These are phyloP conservation scores for Ispidina picta DNA, from an alignment of 2,797 vertebrate genomes.

Conservation along the genomic window DNA sequence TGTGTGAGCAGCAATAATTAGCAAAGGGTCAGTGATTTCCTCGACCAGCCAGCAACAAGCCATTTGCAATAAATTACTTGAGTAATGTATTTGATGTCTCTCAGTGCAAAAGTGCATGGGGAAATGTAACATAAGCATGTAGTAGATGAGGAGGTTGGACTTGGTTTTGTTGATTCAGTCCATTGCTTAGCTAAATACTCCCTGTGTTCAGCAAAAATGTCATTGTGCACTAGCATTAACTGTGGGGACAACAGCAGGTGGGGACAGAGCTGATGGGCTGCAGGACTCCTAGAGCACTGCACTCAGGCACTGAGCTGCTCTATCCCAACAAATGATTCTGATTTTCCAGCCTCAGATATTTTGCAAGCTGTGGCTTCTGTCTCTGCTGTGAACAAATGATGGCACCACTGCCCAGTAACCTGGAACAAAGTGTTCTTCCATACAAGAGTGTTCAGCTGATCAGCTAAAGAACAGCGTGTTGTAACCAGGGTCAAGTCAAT, in stretches of 20 bases:
- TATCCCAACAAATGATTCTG: neutral
- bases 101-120: neutral
- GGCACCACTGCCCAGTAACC: neutral
- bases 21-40: neutral
- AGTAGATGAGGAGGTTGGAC: neutral
- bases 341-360: neutral
- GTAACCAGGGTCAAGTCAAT: neutral
- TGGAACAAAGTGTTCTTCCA: neutral
- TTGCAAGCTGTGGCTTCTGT: neutral
- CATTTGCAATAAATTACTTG: neutral
- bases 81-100: neutral
- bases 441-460: neutral
- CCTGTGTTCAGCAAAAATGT: neutral
- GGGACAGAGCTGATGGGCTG: neutral
- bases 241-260: neutral
- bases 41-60: neutral
- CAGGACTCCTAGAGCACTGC: neutral
- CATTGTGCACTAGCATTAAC: neutral
- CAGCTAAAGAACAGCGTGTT: neutral
- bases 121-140: neutral
- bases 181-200: neutral
- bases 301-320: neutral
- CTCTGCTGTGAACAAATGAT: neutral
- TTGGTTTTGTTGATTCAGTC: slow-evolving; percentile 19
- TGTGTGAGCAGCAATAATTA: slow-evolving; percentile 2